Conservation (phyloP, 2,113 vertebrate genomes). For the Mus pahari region DNA sequence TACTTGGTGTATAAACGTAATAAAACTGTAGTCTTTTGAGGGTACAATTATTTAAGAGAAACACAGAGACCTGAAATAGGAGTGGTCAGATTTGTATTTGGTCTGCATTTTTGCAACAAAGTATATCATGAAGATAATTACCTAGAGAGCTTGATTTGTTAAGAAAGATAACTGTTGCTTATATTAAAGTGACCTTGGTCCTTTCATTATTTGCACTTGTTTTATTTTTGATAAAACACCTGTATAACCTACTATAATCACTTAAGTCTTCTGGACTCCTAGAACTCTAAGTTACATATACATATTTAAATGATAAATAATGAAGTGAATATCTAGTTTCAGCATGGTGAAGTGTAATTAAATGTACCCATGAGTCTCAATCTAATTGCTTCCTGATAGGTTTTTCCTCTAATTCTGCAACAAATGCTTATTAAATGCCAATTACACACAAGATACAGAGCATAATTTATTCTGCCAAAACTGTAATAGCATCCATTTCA, state of each 20-base stretch:
- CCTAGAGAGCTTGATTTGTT: background rate
- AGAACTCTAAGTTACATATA: background rate
- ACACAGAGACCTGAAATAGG: background rate
- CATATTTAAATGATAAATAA: background rate
- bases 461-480: background rate
- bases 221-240: background rate
- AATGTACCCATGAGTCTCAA: background rate
- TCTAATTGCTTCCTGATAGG: background rate
- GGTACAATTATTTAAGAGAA: slow-evolving; percentile 12
- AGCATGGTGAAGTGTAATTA: background rate
- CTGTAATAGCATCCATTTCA: background rate
- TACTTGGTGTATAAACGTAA: background rate
- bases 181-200: background rate
- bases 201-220: background rate
- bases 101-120: background rate
- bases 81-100: background rate
- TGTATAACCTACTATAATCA: background rate
- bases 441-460: background rate
- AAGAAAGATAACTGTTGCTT: background rate
- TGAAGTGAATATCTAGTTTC: background rate
- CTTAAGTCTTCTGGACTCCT: background rate
- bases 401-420: slow-evolving; percentile 14
- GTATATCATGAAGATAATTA: background rate
- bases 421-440: slow-evolving; percentile 18
- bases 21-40: background rate